Conservation (phyloP, 2,113 vertebrate genomes). For the Actenoides lindsayi region DNA sequence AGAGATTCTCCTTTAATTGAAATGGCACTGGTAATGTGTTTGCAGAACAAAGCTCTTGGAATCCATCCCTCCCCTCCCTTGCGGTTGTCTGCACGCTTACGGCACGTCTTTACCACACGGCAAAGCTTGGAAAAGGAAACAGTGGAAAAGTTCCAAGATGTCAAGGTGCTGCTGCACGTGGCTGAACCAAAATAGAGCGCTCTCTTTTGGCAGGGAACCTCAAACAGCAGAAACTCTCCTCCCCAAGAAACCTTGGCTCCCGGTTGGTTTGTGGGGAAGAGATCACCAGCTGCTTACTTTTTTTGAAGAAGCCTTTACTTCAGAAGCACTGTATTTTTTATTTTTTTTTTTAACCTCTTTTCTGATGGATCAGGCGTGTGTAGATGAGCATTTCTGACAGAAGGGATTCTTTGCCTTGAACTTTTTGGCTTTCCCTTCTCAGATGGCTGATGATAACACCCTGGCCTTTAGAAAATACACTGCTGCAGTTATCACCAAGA, state of each 20-base stretch:
- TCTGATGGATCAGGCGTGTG: background rate
- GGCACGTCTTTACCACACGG: background rate
- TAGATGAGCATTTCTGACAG: background rate
- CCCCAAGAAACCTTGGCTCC: background rate
- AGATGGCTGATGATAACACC: background rate
- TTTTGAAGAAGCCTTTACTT: background rate
- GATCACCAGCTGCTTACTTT: background rate
- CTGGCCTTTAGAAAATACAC: conserved; percentile 20
- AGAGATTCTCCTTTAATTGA: conserved; percentile 18
- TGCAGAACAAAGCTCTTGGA: background rate
- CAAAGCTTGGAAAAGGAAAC: background rate
- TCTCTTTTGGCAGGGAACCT: background rate
- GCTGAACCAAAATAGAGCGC: background rate
- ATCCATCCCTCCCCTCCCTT: background rate
- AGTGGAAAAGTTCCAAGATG: background rate
- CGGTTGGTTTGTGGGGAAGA: background rate
- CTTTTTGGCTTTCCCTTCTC: background rate
- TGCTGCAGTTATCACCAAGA: conserved; percentile 12
- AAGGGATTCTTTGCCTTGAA: background rate
- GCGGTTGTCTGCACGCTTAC: background rate
- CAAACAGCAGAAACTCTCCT: background rate
- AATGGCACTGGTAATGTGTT: background rate
- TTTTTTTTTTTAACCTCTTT: background rate
- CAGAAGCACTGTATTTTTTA: background rate
- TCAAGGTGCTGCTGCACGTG: background rate